These are phyloP conservation scores for Lasioglossum calceatum DNA, from an alignment of 2,888 invertebrate genomes.

Conservation along the genomic window DNA sequence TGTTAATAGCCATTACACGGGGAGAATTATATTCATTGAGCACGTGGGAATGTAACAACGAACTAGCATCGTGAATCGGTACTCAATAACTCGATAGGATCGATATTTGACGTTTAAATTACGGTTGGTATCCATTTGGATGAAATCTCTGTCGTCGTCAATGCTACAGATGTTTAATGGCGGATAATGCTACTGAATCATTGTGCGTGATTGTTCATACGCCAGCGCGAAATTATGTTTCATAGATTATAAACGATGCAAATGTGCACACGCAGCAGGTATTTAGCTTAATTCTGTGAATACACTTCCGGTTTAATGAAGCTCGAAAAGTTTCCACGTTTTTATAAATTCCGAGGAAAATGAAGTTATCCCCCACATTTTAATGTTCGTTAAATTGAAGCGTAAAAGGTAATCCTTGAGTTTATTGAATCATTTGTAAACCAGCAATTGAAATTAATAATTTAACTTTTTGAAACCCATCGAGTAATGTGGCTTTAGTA, in stretches of 20 bases:
- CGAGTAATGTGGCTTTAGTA: too few relatives aligned
- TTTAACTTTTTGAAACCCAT: too few relatives aligned
- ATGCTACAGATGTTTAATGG: constrained; percentile 18
- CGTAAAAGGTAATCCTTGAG: not conserved
- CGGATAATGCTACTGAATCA: constrained; percentile 24
- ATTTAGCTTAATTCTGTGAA: not conserved
- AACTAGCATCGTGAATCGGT: constrained; percentile 28
- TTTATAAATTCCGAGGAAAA: not conserved
- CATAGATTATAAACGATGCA: not conserved
- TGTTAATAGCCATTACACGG: not conserved
- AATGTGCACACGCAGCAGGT: not conserved
- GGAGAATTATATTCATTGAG: not conserved
- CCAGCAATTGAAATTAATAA: not conserved
- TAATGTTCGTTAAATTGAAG: not conserved
- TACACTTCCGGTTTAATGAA: not conserved
- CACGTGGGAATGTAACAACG: constrained; percentile 10
- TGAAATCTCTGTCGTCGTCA: not conserved
- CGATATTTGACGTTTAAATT: constrained; percentile 27
- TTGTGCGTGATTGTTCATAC: constrained; percentile 35
- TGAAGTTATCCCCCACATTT: not conserved
- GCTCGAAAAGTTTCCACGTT: not conserved
- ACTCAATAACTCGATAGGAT: constrained; percentile 39
- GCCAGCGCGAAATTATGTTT: constrained; percentile 54
- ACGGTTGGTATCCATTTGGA: constrained; percentile 27
- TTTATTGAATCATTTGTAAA: not conserved